These are phyloP conservation scores for Tenthredo distinguenda DNA, from an alignment of 2,888 invertebrate genomes.

Conservation along the genomic window DNA sequence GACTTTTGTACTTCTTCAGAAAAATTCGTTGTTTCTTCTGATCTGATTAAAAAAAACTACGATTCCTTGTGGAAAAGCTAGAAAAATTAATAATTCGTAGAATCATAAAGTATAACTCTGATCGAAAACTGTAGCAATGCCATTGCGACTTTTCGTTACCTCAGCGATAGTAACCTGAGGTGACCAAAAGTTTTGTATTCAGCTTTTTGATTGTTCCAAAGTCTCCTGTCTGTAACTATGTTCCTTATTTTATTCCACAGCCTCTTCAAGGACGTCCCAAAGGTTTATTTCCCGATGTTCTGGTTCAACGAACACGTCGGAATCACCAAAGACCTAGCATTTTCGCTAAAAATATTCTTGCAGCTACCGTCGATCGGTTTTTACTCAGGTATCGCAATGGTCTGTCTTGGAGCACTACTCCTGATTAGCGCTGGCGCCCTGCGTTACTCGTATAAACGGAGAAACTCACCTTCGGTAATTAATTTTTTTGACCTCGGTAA, in stretches of 20 bases:
- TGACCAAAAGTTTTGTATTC: too few species aligned
- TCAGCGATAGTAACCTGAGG: background rate
- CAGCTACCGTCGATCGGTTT: constrained; percentile 80
- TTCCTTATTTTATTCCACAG: constrained; percentile 75
- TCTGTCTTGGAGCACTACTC: constrained; percentile 75
- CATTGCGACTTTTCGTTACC: background rate
- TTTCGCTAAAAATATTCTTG: constrained; percentile 80
- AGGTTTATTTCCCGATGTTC: constrained; percentile 86
- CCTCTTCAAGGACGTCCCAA: constrained; percentile 84
- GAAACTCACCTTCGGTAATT: constrained; percentile 1
- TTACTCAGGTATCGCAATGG: constrained; percentile 78
- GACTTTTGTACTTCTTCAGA: too few species aligned
- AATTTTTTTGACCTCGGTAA: constrained; percentile 68
- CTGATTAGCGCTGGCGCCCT: constrained; percentile 63
- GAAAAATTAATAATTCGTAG: too few species aligned
- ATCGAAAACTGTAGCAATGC: background rate
- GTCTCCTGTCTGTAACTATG: background rate
- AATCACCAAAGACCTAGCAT: constrained; percentile 81
- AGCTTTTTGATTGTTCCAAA: too few species aligned
- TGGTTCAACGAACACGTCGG: constrained; percentile 88
- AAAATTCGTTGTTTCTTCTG: too few species aligned
- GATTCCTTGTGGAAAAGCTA: too few species aligned
- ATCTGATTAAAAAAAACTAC: too few species aligned
- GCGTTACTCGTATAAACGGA: constrained; percentile 63
- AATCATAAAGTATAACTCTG: background rate